Evolutionary conservation across 2,113 vertebrate species (phyloP), one percentile per base, ranked within the genome.

Genomic region (Callorhinus ursinus): DNA sequence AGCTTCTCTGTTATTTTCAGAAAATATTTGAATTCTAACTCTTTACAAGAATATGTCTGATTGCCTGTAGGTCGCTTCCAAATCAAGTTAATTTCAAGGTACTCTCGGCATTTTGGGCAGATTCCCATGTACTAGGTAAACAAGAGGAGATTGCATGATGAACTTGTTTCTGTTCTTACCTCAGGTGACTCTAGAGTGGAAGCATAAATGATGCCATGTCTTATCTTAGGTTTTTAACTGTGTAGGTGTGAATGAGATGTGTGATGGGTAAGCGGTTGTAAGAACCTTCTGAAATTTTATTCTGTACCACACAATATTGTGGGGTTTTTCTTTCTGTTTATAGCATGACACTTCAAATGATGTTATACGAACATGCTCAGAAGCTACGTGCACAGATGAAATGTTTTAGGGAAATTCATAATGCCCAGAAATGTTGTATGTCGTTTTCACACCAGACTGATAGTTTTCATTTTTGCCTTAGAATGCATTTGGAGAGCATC

Each of bases 381-480:
- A 86, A 63, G 4, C 28, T 76, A 13, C n/a, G 12, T 39, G 18
- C 9, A 72, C 11, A 57, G 18, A 57, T 69, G 14, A 0, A 49
- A 42, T 22, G 12, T 84, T 92, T 93, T 39, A 82, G 24, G 31
- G 22, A 61, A 93, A 46, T 84, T 69, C 2, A 7, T 57, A 93
- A 42, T 88, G 36, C 5, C 2, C 5, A 8, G 21, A 91, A 89
- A 88, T 53, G 3, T 22, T 63, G 26, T 26, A 57, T 87, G 39
- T 3, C 7, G 5, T 88, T 87, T 63, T 55, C 24, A 59, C 6
- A n/a, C n/a, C n/a, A 33, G 18, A 2, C 4, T 77, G 13, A 57
- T 85, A 55, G 77, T 59, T 96, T 94, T 89, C 11, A 28, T 53
- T 77, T 96, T 86, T 82, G 31, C 24, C 28, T 90, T 89, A 39